These are phyloP conservation scores for Agriopis marginaria DNA, from an alignment of 2,888 invertebrate genomes.

Conservation along the genomic window DNA sequence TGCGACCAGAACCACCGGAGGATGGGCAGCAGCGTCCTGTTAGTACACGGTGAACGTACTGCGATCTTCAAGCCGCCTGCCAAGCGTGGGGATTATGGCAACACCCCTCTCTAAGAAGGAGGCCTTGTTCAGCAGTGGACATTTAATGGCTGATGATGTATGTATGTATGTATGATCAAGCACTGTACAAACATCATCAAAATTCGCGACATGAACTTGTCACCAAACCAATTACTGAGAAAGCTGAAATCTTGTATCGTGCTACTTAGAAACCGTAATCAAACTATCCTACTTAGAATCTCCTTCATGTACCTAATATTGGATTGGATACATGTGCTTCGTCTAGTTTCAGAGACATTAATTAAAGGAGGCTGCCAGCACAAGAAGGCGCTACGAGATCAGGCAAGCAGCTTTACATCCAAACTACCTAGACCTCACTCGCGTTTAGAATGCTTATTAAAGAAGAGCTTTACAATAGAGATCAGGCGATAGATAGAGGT, in stretches of 20 bases:
- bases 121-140: no score
- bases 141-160: no score
- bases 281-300: slow-evolving; percentile 64
- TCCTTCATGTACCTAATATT: slow-evolving; percentile 66
- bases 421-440: slow-evolving; percentile 60
- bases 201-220: neutral
- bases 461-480: slow-evolving; percentile 44
- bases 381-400: slow-evolving; percentile 79
- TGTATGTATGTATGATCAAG: neutral
- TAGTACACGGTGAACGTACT: no score
- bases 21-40: no score
- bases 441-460: slow-evolving; percentile 45
- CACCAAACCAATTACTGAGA: slow-evolving; percentile 1
- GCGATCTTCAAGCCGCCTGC: no score
- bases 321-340: slow-evolving; percentile 66
- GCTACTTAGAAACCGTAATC: slow-evolving; percentile 46
- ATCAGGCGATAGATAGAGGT: slow-evolving; percentile 45
- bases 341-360: slow-evolving; percentile 76
- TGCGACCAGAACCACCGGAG: no score
- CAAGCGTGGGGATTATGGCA: no score
- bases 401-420: slow-evolving; percentile 67
- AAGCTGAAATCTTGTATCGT: slow-evolving; percentile 2
- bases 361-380: slow-evolving; percentile 80
- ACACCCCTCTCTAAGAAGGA: no score
- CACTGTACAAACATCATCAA: neutral